Evolutionary conservation across 2,113 vertebrate genomes (phyloP), one percentile per base, ranked within the genome.

Genomic region (Sander vitreus): DNA sequence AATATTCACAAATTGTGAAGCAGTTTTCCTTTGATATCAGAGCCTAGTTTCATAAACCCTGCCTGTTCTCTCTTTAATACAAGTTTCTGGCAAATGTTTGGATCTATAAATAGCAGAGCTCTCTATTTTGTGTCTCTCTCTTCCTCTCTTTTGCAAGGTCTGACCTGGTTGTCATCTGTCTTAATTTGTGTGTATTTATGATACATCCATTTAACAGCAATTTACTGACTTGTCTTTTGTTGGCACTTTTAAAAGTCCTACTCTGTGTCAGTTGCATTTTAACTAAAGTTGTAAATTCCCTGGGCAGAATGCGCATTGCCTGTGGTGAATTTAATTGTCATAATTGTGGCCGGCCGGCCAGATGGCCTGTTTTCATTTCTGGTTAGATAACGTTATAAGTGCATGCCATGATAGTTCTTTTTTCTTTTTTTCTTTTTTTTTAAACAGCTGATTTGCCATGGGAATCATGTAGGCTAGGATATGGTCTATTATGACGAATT

Each of bases 51-150:
- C n/a, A 72, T 50, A 64, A 80, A 72, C 72, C 57, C 15, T 39
- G 77, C 59, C 43, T 23, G 36, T 9, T 55, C 19, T 60, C 21
- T 65, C 45, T 80, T 64, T 23, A 47, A 58, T 19, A 5, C 25
- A 68, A 25, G 25, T 55, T 84, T 70, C 68, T 66, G 75, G 67
- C 60, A 71, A 73, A 81, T 21, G 74, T 76, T 68, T 50, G 68
- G 36, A 6, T 11, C 70, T 78, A 83, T 72, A 67, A 86, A 88
- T 83, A 90, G 76, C 54, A 53, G 30, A 9, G 21, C 48, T 30
- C 4, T 72, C 36, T 54, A n/a, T 70, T 74, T 73, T 70, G 48
- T 77, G 51, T 62, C 19, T 73, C 39, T 16, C 39, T 48, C 19
- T 47, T 53, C 1, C 3, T 30, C 65, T 78, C 50, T 48, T 8